Conservation (phyloP, 2,888 invertebrate genomes). For the Alcis repandata region DNA sequence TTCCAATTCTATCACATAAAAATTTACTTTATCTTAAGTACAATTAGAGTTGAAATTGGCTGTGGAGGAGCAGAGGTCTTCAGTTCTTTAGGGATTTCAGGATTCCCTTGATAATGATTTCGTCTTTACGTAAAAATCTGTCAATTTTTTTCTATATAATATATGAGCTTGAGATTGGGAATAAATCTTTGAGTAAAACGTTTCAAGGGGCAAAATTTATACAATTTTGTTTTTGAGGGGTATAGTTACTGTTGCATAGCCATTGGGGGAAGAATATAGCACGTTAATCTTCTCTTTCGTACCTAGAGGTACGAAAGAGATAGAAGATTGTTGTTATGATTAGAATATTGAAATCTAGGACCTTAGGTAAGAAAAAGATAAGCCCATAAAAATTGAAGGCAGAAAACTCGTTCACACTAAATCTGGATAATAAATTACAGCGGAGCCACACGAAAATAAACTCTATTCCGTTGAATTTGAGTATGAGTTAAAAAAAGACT, state of each 20-base stretch:
- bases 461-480: conserved; percentile 40
- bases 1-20: conserved; percentile 20
- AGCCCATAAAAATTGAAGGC: not conserved
- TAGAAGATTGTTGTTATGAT: too few species aligned
- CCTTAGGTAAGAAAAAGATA: not conserved
- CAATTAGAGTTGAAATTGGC: conserved; percentile 24
- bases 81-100: conserved; percentile 28
- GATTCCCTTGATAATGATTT: conserved; percentile 38
- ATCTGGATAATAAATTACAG: not conserved
- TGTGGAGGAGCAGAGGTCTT: conserved; percentile 2
- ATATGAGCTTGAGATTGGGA: conserved; percentile 34
- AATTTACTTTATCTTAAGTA: conserved; percentile 15
- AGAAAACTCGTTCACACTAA: not conserved
- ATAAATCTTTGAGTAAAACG: conserved; percentile 38
- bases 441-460: not conserved
- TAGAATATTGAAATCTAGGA: too few species aligned
- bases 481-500: conserved; percentile 65
- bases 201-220: conserved; percentile 32
- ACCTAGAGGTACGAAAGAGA: too few species aligned
- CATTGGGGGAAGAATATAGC: too few species aligned
- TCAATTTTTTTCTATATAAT: conserved; percentile 42
- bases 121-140: conserved; percentile 34
- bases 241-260: conserved; percentile 42
- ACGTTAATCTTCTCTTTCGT: too few species aligned
- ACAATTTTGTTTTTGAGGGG: conserved; percentile 29